Evolutionary conservation across 2,797 vertebrate species (phyloP), one percentile per base, ranked within the genome.

Genomic region (Aulostomus chinensis): DNA sequence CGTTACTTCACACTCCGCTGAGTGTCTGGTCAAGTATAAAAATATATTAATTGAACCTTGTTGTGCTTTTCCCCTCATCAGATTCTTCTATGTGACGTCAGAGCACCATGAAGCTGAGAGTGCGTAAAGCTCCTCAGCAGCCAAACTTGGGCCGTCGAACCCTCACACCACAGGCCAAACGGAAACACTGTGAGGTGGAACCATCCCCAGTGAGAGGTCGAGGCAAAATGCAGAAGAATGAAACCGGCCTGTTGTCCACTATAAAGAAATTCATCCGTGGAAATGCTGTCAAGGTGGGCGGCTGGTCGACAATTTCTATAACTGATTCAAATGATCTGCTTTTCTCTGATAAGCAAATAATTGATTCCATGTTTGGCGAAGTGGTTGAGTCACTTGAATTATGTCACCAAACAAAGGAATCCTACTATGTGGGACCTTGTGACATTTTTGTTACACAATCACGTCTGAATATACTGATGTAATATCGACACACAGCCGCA

Each of bases 191-290:
- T 1, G 93, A 96, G 67, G 90, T 94, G 73, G 94, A 94, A 35
- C 91, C 92, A 47, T 90, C 86, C 47, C 63, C 93, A 0, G 90
- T 54, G 18, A 83, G 81, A 67, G 62, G 90, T 36, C 92, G 92
- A 68, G 92, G 91, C 57, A 96, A 92, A 48, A 93, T 96, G 80
- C 90, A 93, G 77, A 97, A 96, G 80, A 95, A 93, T 82, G 94
- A 98, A 70, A 89, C 86, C 0, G 94, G 97, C 84, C 91, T 99
- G 56, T 79, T 99, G 60, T 98, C 97, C 31, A 98, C 96, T 1
- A 97, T 99, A 67, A 99, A 98, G 76, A 95, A 96, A 68, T 94
- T 98, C 49, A 99, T 99, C 36, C 94, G 95, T 81, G 97, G 96
- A 76, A 98, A 94, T 89, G 93, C 96, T 50, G 90, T 96, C 66